These are phyloP conservation scores for Siphamia tubifer DNA, from an alignment of 2,113 vertebrate genomes.

Conservation along the genomic window DNA sequence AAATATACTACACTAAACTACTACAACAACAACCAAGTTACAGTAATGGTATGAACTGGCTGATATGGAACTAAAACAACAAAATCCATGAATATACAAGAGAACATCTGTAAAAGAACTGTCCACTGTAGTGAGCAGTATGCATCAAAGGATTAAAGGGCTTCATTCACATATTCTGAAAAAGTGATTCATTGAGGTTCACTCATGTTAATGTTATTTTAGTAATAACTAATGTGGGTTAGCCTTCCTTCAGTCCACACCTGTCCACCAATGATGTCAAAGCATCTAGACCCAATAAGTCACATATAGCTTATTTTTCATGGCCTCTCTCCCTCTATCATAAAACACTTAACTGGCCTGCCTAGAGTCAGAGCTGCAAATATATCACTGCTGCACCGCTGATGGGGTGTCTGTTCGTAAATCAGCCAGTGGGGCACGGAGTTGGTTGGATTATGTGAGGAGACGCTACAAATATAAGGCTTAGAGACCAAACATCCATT, in stretches of 20 bases:
- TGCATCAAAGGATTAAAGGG: not conserved
- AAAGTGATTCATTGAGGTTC: slow-evolving; percentile 8
- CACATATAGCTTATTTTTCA: slow-evolving; percentile 68
- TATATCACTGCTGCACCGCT: slow-evolving; percentile 55
- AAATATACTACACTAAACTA: too few relatives aligned
- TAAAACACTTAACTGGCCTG: slow-evolving; percentile 68
- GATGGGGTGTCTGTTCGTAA: slow-evolving; percentile 32
- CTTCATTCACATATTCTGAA: not conserved
- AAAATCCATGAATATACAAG: too few relatives aligned
- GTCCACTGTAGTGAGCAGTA: too few relatives aligned
- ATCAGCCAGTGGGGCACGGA: slow-evolving; percentile 24
- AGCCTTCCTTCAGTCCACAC: slow-evolving; percentile 26
- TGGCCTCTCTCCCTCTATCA: slow-evolving; percentile 58
- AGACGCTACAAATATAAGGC: not conserved
- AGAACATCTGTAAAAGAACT: too few relatives aligned
- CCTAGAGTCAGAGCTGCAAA: slow-evolving; percentile 50
- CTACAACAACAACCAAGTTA: too few relatives aligned
- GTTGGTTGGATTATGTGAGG: not conserved
- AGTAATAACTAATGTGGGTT: slow-evolving; percentile 17
- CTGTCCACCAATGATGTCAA: slow-evolving; percentile 41
- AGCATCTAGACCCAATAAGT: slow-evolving; percentile 59
- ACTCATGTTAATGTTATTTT: slow-evolving; percentile 24
- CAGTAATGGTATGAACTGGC: too few relatives aligned
- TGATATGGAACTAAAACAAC: too few relatives aligned
- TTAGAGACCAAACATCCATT: too few relatives aligned